phyloP scores from a whole-genome alignment of 1,140 invertebrate genomes.

The Dendroctonus valens region DNA sequence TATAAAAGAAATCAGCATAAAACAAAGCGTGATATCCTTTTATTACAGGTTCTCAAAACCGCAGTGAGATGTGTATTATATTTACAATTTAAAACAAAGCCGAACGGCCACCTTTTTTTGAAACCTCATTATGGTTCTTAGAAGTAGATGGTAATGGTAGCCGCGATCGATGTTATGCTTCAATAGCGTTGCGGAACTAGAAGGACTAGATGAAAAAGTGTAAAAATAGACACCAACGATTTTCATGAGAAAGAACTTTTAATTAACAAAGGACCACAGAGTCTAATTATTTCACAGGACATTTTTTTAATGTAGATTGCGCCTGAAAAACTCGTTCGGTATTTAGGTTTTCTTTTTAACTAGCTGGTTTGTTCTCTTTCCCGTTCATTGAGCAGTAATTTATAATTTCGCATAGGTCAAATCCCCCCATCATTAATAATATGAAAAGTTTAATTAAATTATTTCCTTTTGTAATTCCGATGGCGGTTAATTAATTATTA shows the following conservation, averaged over 20 bases:
- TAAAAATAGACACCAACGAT: conserved; percentile 19
- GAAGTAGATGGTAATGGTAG: conserved; percentile 28
- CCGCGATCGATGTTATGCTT: conserved; percentile 25
- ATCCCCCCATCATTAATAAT: no score
- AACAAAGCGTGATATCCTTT: conserved; percentile 32
- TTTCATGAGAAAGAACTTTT: conserved; percentile 22
- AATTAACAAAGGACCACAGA: conserved; percentile 20
- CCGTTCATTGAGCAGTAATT: no score
- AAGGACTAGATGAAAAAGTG: conserved; percentile 20
- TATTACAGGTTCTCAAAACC: conserved; percentile 22
- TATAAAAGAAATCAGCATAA: conserved; percentile 10
- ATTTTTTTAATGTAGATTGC: neutral
- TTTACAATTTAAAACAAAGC: conserved; percentile 34
- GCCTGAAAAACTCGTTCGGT: neutral
- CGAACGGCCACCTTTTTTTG: conserved; percentile 10
- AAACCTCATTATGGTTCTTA: conserved; percentile 32
- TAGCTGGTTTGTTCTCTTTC: no score
- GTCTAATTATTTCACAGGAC: conserved; percentile 12
- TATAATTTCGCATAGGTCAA: no score
- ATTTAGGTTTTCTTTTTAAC: conserved; percentile 4
- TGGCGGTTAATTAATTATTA: no score
- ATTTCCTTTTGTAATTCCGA: no score
- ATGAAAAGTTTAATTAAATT: no score
- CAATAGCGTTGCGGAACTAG: conserved; percentile 16
- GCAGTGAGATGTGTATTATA: conserved; percentile 32